Conservation (phyloP, 1,140 invertebrate genomes). For the Drosophila sulfurigaster region DNA sequence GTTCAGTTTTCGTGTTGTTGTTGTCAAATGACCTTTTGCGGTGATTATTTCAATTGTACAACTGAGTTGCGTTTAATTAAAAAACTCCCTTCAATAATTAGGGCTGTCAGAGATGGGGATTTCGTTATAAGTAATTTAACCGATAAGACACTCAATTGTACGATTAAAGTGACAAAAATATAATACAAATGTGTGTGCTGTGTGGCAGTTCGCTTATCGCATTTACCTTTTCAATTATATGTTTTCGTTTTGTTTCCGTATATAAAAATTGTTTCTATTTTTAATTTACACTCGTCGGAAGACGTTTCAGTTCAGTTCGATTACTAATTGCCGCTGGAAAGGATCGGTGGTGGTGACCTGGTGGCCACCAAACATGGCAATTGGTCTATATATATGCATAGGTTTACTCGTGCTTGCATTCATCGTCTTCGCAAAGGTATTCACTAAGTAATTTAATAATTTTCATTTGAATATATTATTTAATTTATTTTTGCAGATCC, state of each 20-base stretch:
- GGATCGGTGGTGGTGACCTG: background rate
- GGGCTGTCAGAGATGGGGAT: slow-evolving; percentile 43
- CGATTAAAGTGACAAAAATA: slow-evolving; percentile 36
- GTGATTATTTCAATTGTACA: slow-evolving; percentile 34
- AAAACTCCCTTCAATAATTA: slow-evolving; percentile 25
- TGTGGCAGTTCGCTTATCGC: slow-evolving; percentile 29
- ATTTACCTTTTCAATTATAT: background rate
- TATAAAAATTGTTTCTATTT: slow-evolving; percentile 13
- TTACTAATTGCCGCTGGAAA: slow-evolving; percentile 21
- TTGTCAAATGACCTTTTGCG: slow-evolving; percentile 29
- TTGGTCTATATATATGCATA: slow-evolving; percentile 29
- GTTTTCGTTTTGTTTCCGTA: slow-evolving; percentile 24
- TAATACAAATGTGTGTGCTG: slow-evolving; percentile 9
- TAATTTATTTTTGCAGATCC: slow-evolving; percentile 11
- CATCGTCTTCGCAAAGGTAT: slow-evolving; percentile 48
- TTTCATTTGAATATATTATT: background rate
- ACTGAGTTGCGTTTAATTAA: slow-evolving; percentile 42
- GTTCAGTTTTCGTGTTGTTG: slow-evolving; percentile 5
- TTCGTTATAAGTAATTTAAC: slow-evolving; percentile 46
- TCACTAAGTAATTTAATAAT: background rate
- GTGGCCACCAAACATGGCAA: slow-evolving; percentile 29
- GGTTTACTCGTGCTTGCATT: slow-evolving; percentile 27
- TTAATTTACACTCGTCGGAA: background rate
- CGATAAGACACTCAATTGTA: slow-evolving; percentile 42
- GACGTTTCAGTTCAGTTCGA: slow-evolving; percentile 41